Percentiles rank a stretch among this genome's conserved stretches.
These are phyloP conservation scores for Nestor notabilis DNA, from an alignment of 2,113 vertebrate genomes.

Conservation along the genomic window DNA sequence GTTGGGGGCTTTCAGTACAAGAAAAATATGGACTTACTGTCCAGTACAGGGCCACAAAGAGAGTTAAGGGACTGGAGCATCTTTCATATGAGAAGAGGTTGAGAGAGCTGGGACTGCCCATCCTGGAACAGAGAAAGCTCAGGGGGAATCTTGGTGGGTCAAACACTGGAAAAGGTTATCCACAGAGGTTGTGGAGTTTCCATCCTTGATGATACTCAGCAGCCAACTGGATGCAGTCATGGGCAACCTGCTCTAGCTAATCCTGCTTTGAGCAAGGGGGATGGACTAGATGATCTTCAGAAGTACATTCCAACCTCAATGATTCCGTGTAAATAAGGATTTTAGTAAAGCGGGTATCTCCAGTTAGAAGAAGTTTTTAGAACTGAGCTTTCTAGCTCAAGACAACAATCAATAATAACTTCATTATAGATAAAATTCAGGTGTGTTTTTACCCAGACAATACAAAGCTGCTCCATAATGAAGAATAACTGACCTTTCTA, in stretches of 20 bases:
- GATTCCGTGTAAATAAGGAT: not conserved
- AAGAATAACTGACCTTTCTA: conserved; percentile 6
- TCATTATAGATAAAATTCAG: not conserved
- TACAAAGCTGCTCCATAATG: not conserved
- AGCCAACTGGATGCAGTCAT: not conserved
- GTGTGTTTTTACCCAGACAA: not conserved
- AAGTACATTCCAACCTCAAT: not conserved
- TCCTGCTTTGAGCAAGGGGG: not conserved
- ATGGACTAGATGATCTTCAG: not conserved
- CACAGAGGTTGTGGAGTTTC: not conserved
- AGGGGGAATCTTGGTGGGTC: not conserved
- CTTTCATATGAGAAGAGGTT: not conserved
- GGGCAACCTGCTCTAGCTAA: not conserved
- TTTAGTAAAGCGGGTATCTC: not conserved
- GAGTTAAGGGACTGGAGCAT: not conserved
- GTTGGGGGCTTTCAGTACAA: not conserved
- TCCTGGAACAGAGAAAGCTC: not conserved
- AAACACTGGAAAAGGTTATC: not conserved
- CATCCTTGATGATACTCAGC: not conserved
- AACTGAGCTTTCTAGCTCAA: not conserved
- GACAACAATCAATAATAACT: not conserved
- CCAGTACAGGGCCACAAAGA: not conserved
- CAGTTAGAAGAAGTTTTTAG: conserved; percentile 1
- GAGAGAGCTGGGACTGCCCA: not conserved
- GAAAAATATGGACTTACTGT: not conserved